Evolutionary conservation across 92 coral and sea anemone genomes (phyloP).

Genomic region (Porites rus): DNA sequence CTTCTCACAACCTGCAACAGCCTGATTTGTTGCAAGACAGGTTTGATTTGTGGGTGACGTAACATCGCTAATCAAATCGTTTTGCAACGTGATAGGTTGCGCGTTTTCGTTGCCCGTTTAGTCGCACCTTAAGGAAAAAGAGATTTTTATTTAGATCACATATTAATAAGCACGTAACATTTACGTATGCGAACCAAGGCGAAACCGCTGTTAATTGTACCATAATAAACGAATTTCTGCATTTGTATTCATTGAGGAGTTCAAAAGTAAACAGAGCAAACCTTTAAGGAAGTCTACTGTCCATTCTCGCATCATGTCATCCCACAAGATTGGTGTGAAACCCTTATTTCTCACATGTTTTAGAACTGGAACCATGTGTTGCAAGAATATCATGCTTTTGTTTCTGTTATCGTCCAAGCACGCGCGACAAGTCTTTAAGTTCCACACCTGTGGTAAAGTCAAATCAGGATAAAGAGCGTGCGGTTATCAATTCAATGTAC

Average conservation of each 20-base stretch:
- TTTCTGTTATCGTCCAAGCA: slow-evolving; percentile 72
- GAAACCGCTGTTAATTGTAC: no score
- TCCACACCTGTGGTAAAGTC: slow-evolving; percentile 70
- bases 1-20: no score
- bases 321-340: slow-evolving; percentile 80
- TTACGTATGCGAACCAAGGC: no score
- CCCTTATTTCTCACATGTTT: slow-evolving; percentile 73
- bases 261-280: background rate
- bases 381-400: slow-evolving; percentile 70
- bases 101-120: no score
- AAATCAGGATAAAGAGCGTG: background rate
- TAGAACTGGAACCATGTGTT: slow-evolving; percentile 88
- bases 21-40: no score
- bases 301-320: slow-evolving; percentile 89
- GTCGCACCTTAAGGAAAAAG: no score
- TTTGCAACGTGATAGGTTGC: no score
- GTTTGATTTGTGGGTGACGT: no score
- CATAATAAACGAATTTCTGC: background rate
- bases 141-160: no score
- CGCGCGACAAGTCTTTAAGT: slow-evolving; percentile 74
- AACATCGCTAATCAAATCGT: no score
- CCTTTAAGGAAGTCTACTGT: slow-evolving; percentile 66
- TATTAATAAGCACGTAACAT: no score
- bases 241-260: background rate
- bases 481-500: background rate